phyloP scores from a whole-genome alignment of 2,797 vertebrate genomes.

The Pipistrellus pipistrellus region DNA sequence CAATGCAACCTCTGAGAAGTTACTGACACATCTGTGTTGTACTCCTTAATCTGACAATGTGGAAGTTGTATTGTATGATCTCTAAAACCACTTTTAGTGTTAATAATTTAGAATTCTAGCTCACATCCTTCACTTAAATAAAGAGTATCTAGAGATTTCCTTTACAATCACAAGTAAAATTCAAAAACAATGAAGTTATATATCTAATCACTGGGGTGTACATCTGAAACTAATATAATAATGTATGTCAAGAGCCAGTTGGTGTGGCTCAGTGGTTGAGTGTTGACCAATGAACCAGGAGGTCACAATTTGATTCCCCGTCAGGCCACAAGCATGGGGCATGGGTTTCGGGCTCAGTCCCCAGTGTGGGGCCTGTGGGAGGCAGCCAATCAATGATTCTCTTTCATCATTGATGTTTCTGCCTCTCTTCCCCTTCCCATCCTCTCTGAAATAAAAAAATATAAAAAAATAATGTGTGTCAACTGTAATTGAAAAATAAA shows the following conservation, averaged over 20 bases:
- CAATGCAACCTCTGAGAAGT: neutral
- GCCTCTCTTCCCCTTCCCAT: too few species aligned
- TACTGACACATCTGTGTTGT: neutral
- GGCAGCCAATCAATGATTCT: too few species aligned
- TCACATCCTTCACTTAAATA: neutral
- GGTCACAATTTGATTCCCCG: too few species aligned
- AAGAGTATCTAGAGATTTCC: conserved; percentile 26
- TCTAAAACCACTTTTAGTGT: conserved; percentile 36
- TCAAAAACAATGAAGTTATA: neutral
- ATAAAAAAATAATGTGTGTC: neutral
- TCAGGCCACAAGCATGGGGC: too few species aligned
- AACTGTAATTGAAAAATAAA: neutral
- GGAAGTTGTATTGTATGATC: neutral
- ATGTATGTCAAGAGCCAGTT: neutral
- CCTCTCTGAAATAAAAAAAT: neutral
- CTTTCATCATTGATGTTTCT: too few species aligned
- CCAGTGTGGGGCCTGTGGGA: too few species aligned
- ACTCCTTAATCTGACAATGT: conserved; percentile 26
- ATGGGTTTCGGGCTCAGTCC: too few species aligned
- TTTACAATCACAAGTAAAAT: conserved; percentile 58
- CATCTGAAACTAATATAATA: neutral
- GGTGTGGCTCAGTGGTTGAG: too few species aligned
- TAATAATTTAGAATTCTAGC: conserved; percentile 43
- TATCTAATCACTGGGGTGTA: neutral
- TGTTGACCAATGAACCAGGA: too few species aligned